A percentile compares a stretch with the other conserved stretches of the same genome.
phyloP scores from a whole-genome alignment of 2,113 vertebrate species.

The Lipotes vexillifer region DNA sequence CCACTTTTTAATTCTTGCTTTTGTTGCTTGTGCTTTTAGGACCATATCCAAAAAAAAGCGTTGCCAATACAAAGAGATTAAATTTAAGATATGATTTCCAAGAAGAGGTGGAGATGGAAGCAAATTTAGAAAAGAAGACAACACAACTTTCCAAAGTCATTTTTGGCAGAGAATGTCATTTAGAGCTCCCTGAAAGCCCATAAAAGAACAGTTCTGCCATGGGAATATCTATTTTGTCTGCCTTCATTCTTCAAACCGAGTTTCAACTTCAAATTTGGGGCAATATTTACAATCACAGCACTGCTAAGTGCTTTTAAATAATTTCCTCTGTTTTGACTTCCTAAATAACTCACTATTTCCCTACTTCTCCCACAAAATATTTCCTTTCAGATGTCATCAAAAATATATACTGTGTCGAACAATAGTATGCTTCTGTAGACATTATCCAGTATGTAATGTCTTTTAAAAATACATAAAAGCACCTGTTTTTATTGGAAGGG shows the following conservation, averaged over 20 bases:
- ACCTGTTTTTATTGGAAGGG: background rate
- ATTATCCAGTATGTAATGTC: background rate
- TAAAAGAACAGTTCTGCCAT: background rate
- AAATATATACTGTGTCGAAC: background rate
- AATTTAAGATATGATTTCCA: slow-evolving; percentile 13
- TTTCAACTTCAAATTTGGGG: background rate
- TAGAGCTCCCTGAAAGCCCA: background rate
- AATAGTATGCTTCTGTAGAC: background rate
- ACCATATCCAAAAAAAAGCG: background rate
- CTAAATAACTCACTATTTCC: background rate
- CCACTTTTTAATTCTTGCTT: background rate
- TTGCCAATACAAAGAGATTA: background rate
- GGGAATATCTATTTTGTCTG: slow-evolving; percentile 11
- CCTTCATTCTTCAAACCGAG: background rate
- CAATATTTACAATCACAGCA: background rate
- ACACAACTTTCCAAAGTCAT: slow-evolving; percentile 12
- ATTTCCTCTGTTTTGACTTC: background rate
- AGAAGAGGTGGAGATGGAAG: background rate
- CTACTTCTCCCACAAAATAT: background rate
- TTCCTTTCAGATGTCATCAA: background rate
- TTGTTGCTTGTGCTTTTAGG: background rate
- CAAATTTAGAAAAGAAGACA: slow-evolving; percentile 25
- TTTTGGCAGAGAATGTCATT: background rate
- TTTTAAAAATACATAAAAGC: background rate
- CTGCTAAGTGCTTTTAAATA: background rate